Base-by-base conservation (phyloP, 1,140 invertebrate genomes). In the Dolichoris vasculosae region DNA sequence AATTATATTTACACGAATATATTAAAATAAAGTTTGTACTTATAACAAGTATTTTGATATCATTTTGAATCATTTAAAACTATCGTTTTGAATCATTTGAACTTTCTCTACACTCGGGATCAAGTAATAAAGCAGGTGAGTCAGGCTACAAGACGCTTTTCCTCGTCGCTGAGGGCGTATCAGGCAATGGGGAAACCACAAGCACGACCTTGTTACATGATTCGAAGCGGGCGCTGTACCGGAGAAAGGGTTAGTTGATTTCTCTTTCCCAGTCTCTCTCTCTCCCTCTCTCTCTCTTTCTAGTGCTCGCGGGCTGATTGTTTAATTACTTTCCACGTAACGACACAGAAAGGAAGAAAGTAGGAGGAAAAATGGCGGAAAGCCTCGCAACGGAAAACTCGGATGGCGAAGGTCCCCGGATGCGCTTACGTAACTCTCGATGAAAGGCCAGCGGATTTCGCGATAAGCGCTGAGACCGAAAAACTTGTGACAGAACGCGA, bases 221-320 rank as follows among this genome's bases (percentile, higher is more conserved):
- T 26, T 4, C 23, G 55, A 13, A n/a, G n/a, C n/a, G 55, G 55
- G 55, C 3, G 55, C 26, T 9, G 4, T 4, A 59, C 9, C 20
- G 20, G 55, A 26, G 9, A 59, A 59, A 59, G 20, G 55, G 55
- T 59, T 59, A 26, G 55, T 82, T 40, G 30, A n/a, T 35, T 86
- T 67, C 0, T 40, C 67, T 67, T 30, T 38, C 48, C 8, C 78
- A 20, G 38, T 43, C 48, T 67, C 64, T 73, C 15, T 30, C 15
- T 71, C 35, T 76, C 55, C 80, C 46, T 13, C 32, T 55, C 23
- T 59, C 77, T 20, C 77, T 35, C 26, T 71, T 64, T 71, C 63
- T 83, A 30, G 35, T 51, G 20, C n/a, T 63, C 71, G 32, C 38
- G n/a, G 69, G 20, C 46, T 23, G 3, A 11, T 20, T 11, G 32